Evolutionary conservation across 1,140 invertebrate species (phyloP).

Genomic region (Bilobella aurantiaca): DNA sequence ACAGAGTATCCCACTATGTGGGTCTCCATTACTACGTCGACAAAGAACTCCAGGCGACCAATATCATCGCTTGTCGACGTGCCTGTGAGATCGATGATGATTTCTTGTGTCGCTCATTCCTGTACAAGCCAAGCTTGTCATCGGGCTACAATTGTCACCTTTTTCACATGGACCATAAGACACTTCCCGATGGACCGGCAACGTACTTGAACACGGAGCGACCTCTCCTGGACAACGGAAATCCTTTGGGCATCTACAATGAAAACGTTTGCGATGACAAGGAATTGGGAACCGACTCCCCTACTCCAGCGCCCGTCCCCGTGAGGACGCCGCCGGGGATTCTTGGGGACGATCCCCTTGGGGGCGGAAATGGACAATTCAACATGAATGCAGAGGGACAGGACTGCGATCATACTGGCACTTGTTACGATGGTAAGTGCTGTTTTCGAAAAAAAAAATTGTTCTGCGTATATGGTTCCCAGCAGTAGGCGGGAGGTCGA

Average conservation of each 20-base stretch:
- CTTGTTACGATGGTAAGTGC: constrained; percentile 80
- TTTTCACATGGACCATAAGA: constrained; percentile 84
- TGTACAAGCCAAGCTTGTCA: constrained; percentile 52
- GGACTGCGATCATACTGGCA: constrained; percentile 87
- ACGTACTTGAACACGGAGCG: constrained; percentile 77
- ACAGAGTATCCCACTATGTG: constrained; percentile 78
- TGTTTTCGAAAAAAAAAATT: too few relatives aligned
- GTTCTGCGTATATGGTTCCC: too few relatives aligned
- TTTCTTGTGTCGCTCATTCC: constrained; percentile 80
- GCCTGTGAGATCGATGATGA: constrained; percentile 87
- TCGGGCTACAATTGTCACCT: constrained; percentile 77
- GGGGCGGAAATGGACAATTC: constrained; percentile 23
- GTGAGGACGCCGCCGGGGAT: neutral
- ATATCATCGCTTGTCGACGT: constrained; percentile 67
- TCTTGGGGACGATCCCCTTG: constrained; percentile 11
- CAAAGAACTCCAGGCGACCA: constrained; percentile 76
- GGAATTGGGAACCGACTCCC: neutral
- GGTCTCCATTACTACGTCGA: constrained; percentile 85
- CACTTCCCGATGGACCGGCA: constrained; percentile 76
- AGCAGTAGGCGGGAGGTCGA: too few relatives aligned
- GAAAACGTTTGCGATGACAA: constrained; percentile 71
- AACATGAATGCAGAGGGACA: constrained; percentile 37
- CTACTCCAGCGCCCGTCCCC: neutral
- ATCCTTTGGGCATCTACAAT: constrained; percentile 74
- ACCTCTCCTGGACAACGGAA: constrained; percentile 80